Conservation (phyloP, 1,140 invertebrate species). For the Holcopasites calliopsidis region DNA sequence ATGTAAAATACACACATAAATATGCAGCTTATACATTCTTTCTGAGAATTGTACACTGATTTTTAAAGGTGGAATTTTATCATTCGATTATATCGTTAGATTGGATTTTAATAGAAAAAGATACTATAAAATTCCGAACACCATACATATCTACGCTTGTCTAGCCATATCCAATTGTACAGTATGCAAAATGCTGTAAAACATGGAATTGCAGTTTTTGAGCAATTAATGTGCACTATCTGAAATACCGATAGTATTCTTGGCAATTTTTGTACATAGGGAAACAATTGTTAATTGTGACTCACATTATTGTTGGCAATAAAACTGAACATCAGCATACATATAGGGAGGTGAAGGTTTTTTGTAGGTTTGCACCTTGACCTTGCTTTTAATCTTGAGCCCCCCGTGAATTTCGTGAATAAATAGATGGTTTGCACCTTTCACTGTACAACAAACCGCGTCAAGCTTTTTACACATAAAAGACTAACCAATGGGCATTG, state of each 20-base stretch:
- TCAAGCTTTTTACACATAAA: background rate
- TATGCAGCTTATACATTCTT: slow-evolving; percentile 7
- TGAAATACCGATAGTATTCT: slow-evolving; percentile 61
- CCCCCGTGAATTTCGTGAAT: slow-evolving; percentile 21
- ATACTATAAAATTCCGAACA: slow-evolving; percentile 3
- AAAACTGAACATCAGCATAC: slow-evolving; percentile 72
- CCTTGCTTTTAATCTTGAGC: slow-evolving; percentile 56
- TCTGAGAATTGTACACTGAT: slow-evolving; percentile 20
- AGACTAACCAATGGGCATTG: background rate
- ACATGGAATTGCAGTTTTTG: slow-evolving; percentile 32
- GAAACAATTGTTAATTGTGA: slow-evolving; percentile 72
- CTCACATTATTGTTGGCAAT: slow-evolving; percentile 76
- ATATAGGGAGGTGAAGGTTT: slow-evolving; percentile 74
- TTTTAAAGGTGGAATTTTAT: slow-evolving; percentile 10
- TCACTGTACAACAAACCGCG: background rate
- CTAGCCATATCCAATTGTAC: slow-evolving; percentile 28
- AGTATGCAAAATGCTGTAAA: slow-evolving; percentile 25
- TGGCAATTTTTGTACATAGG: slow-evolving; percentile 73
- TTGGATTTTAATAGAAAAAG: slow-evolving; percentile 21
- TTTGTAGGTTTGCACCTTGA: slow-evolving; percentile 74
- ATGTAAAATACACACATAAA: slow-evolving; percentile 6
- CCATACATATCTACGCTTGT: slow-evolving; percentile 33
- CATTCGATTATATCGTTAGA: slow-evolving; percentile 3
- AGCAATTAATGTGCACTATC: slow-evolving; percentile 31
- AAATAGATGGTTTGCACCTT: slow-evolving; percentile 25